Percentiles rank a stretch among this genome's conserved stretches.
Evolutionary conservation across 2,113 vertebrate species (phyloP).

Genomic region (Lontra canadensis): DNA sequence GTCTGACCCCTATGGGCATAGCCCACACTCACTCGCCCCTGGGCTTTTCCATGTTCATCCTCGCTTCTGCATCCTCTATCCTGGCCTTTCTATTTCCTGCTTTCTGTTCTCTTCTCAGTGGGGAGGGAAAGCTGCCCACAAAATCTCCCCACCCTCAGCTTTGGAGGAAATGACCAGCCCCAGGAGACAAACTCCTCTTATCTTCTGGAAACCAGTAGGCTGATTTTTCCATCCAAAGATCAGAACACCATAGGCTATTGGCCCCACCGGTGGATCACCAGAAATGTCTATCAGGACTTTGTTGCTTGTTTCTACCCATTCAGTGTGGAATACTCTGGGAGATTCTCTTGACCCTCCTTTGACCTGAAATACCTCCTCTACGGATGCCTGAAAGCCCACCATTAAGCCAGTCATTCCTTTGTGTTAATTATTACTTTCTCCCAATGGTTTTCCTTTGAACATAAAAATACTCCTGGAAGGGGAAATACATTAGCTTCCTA

Average conservation of each 20-base stretch:
- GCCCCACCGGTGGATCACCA: background rate
- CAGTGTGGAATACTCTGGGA: background rate
- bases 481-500: constrained; percentile 8
- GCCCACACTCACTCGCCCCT: background rate
- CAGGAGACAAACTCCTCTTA: background rate
- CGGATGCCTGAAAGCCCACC: constrained; percentile 51
- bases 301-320: background rate
- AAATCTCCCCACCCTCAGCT: background rate
- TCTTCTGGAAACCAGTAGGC: constrained; percentile 22
- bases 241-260: background rate
- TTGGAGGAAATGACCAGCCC: background rate
- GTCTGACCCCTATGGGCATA: background rate
- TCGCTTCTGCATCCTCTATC: background rate
- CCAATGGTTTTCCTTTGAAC: constrained; percentile 52
- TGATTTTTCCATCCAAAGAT: background rate
- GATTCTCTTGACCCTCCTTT: constrained; percentile 37
- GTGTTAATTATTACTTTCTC: constrained; percentile 70
- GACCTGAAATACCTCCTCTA: constrained; percentile 54
- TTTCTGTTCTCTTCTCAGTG: background rate
- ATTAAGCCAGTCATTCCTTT: constrained; percentile 58
- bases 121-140: background rate
- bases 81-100: background rate
- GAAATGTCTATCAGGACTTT: background rate
- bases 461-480: constrained; percentile 41
- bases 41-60: background rate